Evolutionary conservation across 2,797 vertebrate genomes (phyloP).

Genomic region (Periparus ater): DNA sequence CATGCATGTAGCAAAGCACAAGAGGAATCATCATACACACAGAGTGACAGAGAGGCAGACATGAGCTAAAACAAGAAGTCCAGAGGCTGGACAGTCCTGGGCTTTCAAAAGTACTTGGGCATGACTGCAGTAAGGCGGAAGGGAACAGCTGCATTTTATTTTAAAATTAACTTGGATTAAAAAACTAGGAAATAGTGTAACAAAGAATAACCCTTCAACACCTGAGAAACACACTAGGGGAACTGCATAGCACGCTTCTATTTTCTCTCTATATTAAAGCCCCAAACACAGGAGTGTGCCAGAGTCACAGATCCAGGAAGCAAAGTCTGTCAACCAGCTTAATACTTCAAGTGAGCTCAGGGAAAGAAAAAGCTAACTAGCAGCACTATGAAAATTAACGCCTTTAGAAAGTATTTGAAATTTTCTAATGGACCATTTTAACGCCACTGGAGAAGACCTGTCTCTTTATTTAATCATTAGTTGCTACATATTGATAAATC

Average conservation of each 20-base stretch:
- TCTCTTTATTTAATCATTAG: conserved; percentile 17
- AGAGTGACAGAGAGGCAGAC: background rate
- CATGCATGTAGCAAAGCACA: background rate
- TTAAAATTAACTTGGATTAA: background rate
- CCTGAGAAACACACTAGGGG: background rate
- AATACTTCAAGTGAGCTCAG: background rate
- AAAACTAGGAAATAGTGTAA: background rate
- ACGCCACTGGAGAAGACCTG: background rate
- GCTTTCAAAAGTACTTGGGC: background rate
- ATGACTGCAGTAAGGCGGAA: background rate
- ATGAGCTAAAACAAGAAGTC: background rate
- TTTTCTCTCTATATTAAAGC: background rate
- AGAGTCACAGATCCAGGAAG: background rate
- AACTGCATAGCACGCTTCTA: background rate
- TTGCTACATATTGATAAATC: conserved; percentile 21
- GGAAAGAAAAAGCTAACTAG: background rate
- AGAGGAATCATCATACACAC: fast-evolving
- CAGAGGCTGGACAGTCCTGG: background rate
- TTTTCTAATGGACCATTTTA: background rate
- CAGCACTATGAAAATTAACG: background rate
- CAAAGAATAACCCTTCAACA: background rate
- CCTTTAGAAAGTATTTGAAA: background rate
- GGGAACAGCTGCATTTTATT: background rate
- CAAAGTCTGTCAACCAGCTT: background rate
- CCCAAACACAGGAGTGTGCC: background rate